phyloP scores from a whole-genome alignment of 2,797 vertebrate species.

The Stomatorhinus walkeri region DNA sequence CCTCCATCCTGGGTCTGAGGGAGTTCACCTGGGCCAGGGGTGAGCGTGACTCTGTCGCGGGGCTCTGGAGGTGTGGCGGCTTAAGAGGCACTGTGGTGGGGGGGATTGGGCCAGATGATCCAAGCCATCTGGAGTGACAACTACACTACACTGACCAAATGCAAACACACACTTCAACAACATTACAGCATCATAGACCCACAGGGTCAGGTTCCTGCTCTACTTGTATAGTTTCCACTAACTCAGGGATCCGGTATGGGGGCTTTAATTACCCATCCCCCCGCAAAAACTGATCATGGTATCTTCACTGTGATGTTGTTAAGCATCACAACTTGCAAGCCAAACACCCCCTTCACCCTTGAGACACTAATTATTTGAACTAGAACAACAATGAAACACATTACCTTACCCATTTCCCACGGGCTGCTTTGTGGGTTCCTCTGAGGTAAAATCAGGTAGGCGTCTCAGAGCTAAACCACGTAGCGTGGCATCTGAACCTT shows the following conservation, averaged over 20 bases:
- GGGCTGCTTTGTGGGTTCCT: not conserved
- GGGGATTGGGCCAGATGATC: not conserved
- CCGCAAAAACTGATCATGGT: not conserved
- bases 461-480: not conserved
- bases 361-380: not conserved
- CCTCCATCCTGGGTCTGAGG: constrained; percentile 33
- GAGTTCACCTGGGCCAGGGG: constrained; percentile 40
- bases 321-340: not conserved
- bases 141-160: not conserved
- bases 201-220: not conserved
- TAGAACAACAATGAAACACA: not conserved
- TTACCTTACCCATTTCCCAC: not conserved
- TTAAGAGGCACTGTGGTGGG: constrained; percentile 38
- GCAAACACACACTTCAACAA: not conserved
- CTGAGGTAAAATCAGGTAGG: not conserved
- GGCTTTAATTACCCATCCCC: not conserved
- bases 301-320: not conserved
- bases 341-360: not conserved
- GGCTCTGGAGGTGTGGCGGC: constrained; percentile 40
- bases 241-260: not conserved
- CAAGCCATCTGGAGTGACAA: not conserved
- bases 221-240: not conserved
- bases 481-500: not conserved
- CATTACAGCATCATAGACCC: not conserved
- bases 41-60: constrained; percentile 32